phyloP scores from a whole-genome alignment of 2,797 vertebrate species.

The Lycodopsis pacificus region DNA sequence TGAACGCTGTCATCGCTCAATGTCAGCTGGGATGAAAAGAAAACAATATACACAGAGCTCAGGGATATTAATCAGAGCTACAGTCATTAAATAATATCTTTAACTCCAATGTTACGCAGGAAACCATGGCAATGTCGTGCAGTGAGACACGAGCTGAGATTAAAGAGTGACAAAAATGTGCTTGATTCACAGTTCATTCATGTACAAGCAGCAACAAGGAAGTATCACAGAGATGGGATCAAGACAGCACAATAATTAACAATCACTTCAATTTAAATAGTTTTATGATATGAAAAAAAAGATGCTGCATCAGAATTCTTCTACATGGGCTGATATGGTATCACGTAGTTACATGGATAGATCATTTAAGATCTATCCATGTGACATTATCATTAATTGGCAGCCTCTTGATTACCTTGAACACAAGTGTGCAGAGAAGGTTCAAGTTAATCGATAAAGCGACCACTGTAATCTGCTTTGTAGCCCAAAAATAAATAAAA shows the following conservation, averaged over 20 bases:
- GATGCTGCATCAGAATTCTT: no score
- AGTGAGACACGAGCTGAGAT: neutral
- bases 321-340: no score
- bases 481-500: constrained; percentile 38
- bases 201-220: neutral
- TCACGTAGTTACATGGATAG: no score
- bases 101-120: neutral
- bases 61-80: neutral
- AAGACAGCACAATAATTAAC: neutral
- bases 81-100: neutral
- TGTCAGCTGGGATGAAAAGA: no score
- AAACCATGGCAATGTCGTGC: no score
- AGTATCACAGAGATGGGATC: neutral
- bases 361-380: neutral
- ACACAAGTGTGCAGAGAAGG: neutral
- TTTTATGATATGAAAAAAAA: no score
- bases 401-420: neutral
- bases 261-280: neutral
- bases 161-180: constrained; percentile 1
- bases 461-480: constrained; percentile 22
- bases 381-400: neutral
- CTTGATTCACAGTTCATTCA: no score
- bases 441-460: constrained; percentile 19
- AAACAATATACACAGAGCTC: no score
- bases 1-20: no score